A percentile compares a stretch with the other conserved stretches of the same genome.
phyloP scores from a whole-genome alignment of 2,113 vertebrate genomes.

The Nicator chloris region DNA sequence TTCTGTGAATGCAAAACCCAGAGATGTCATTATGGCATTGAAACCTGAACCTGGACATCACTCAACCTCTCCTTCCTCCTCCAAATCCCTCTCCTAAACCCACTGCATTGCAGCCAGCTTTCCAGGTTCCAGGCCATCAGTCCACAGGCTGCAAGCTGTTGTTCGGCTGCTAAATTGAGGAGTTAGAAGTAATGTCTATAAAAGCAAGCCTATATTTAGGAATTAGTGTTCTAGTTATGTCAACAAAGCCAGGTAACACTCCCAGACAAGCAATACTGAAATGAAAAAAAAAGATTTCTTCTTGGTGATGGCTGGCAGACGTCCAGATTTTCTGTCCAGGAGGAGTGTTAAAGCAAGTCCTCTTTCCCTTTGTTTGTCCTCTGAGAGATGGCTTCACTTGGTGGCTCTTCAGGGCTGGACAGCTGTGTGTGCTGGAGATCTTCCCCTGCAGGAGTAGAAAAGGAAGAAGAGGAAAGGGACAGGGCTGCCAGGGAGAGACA shows the following conservation, averaged over 20 bases:
- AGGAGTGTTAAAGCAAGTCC: background rate
- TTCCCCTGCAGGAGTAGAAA: background rate
- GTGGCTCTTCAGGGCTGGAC: background rate
- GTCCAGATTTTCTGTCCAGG: background rate
- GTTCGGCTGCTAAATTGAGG: background rate
- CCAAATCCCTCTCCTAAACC: conserved; percentile 34
- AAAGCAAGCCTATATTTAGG: background rate
- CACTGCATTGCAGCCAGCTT: background rate
- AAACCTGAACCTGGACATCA: background rate
- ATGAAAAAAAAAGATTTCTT: background rate
- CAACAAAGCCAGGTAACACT: background rate
- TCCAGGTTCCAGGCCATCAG: background rate
- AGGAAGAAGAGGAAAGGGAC: background rate
- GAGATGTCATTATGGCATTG: background rate
- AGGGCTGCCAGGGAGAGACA: background rate
- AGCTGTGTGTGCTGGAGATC: background rate
- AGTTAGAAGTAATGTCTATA: background rate
- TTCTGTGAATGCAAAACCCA: background rate
- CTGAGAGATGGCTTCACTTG: background rate
- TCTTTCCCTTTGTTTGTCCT: background rate
- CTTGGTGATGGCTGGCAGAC: background rate
- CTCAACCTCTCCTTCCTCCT: conserved; percentile 3
- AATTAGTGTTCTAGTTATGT: background rate
- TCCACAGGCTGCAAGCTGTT: background rate
- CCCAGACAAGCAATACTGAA: background rate